Percentiles rank a stretch among this genome's conserved stretches.
These are phyloP conservation scores for Notolepis coatsorum DNA, from an alignment of 2,797 vertebrate genomes.

Conservation along the genomic window DNA sequence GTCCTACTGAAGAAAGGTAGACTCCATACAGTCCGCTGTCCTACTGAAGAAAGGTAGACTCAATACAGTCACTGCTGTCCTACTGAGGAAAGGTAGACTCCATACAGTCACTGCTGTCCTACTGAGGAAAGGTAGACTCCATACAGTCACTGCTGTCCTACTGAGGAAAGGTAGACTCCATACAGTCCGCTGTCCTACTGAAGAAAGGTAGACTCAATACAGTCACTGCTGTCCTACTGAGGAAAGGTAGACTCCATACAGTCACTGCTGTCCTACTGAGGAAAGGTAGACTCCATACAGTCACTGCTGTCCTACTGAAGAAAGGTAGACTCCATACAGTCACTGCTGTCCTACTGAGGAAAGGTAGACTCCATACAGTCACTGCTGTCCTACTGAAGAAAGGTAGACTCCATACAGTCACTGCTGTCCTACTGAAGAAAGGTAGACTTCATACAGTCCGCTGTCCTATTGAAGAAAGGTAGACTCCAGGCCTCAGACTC, in stretches of 20 bases:
- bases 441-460: constrained; percentile 77
- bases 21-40: not conserved
- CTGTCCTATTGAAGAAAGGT: too few species aligned
- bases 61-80: constrained; percentile 86
- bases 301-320: too few species aligned
- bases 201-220: constrained; percentile 88
- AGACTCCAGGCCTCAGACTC: too few species aligned
- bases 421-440: constrained; percentile 94
- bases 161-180: constrained; percentile 91
- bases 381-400: too few species aligned
- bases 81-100: constrained; percentile 93
- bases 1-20: constrained; percentile 96
- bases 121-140: too few species aligned
- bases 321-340: too few species aligned
- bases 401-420: too few species aligned
- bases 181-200: constrained; percentile 87
- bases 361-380: constrained; percentile 82
- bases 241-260: too few species aligned
- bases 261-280: constrained; percentile 94
- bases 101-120: not conserved
- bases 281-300: constrained; percentile 85
- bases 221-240: too few species aligned
- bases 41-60: too few species aligned
- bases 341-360: constrained; percentile 93
- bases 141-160: constrained; percentile 91